Base-by-base conservation (phyloP, 2,113 vertebrate species). In the Glaucidium brasilianum region DNA sequence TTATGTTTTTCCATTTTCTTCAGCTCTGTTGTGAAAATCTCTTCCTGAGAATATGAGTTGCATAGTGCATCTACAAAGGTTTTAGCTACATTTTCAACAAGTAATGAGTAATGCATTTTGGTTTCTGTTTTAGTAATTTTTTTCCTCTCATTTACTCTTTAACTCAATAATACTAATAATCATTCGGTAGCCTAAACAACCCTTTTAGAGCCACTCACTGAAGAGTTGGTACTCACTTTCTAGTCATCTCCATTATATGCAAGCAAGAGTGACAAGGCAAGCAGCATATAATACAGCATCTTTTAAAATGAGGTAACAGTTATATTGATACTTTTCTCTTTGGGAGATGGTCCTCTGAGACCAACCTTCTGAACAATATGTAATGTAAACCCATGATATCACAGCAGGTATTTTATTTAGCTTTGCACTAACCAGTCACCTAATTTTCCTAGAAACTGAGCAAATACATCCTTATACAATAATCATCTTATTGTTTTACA, bases 11-110 rank as follows among this genome's bases (percentile, higher is more conserved):
- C 19, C 21, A 49, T 91, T 97, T 97, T 85, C 84, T 96, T 97
- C 90, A 97, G 88, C 88, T 97, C 86, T 86, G 66, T 84, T 71
- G 96, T 91, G 88, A 95, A 97, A 96, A 92, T n/a, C 63, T 83
- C 92, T 96, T n/a, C 79, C 94, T 76, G 79, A 92, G 69, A 94
- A 83, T 25, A 74, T 5, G 16, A 82, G 4, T 66, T 94, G 73
- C 85, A 55, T 18, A 78, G 82, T 10, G 17, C 41, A 37, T 47
- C 62, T n/a, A 34, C 63, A 85, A 45, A 97, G 89, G 60, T 79
- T 86, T 80, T 88, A 75, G 52, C 71, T 77, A 90, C 43, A 63
- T 64, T 97, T 95, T 64, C 52, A 84, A 19, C 9, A 43, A 35
- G 37, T 11, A 64, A 74, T 0, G 0, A 52, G 15, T 43, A 26